These are phyloP conservation scores for Brachionus calyciflorus DNA, from an alignment of 1,140 invertebrate species.

Conservation along the genomic window DNA sequence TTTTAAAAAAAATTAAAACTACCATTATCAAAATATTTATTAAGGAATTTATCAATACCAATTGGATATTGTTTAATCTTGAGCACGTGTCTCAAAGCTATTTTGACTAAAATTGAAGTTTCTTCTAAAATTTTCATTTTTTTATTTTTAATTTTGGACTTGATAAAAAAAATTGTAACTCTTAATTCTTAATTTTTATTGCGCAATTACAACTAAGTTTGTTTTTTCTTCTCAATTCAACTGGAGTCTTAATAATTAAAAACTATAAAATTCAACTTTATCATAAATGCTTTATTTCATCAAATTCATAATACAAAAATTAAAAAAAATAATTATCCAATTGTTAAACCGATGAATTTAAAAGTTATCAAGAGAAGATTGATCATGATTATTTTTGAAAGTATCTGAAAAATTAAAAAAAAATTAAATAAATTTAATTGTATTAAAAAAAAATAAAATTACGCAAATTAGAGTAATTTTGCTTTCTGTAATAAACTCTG, in stretches of 20 bases:
- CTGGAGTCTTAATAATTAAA: too few species aligned
- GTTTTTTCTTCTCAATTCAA: too few species aligned
- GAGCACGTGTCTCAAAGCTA: conserved; percentile 1
- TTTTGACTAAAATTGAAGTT: not conserved
- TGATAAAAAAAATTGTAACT: too few species aligned
- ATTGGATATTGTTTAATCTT: conserved; percentile 1
- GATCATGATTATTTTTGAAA: conserved; percentile 11
- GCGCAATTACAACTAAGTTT: too few species aligned
- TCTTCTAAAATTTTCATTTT: conserved; percentile 19
- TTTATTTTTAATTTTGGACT: not conserved
- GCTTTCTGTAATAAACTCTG: not conserved
- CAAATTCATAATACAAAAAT: not conserved
- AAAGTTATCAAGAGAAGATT: not conserved
- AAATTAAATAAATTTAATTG: not conserved
- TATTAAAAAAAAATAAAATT: not conserved
- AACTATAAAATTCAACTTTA: too few species aligned
- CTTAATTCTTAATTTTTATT: too few species aligned
- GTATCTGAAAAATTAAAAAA: conserved; percentile 12
- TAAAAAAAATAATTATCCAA: not conserved
- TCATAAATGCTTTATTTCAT: not conserved
- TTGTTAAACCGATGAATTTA: conserved; percentile 11
- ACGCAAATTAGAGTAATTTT: conserved; percentile 12
- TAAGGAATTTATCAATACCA: not conserved
- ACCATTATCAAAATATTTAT: conserved; percentile 1
- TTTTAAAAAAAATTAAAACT: not conserved